Base-by-base conservation (phyloP, 2,113 vertebrate genomes). In the Apteryx mantelli region DNA sequence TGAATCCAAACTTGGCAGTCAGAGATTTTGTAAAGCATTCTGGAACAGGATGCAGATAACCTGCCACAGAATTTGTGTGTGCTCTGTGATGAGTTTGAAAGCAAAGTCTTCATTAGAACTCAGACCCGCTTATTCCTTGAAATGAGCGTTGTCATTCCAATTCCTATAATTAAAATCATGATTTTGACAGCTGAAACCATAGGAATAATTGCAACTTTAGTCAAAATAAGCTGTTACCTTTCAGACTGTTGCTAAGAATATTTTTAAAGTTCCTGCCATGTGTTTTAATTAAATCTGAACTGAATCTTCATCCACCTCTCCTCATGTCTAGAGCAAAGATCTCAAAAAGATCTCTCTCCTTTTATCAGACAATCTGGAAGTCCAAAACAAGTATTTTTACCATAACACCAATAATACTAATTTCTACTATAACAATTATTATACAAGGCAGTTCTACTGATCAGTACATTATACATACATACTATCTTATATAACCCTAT, bases 81-180 rank as follows among this genome's bases (percentile, higher is more conserved):
- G 63, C 75, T 82, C 86, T 38, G 69, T 56, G 79, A 91, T 19
- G 82, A 61, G 42, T 60, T 95, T 91, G 46, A 90, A 96, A 97
- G 46, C 75, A 76, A 66, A 84, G 88, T 21, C 87, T 93, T 95
- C 63, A 93, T 96, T 91, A 78, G 64, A 82, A 81, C 82, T 50
- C 93, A 40, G 85, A 11, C 71, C 58, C 66, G 79, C 89, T 97
- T 83, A 91, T 73, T 66, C 66, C 68, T 70, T n/a, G 82, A 83
- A 71, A 80, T 1, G 5, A 96, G 81, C 78, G 52, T 89, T 85
- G 91, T 95, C 89, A 93, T 92, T 73, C 74, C 86, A 87, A 91
- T 95, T 95, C 75, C 86, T 93, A 75, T 89, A 91, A 96, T 97
- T 97, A 97, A 89, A 89, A 73, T 75, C 87, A 88, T 66, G 80